phyloP scores from a whole-genome alignment of 2,113 vertebrate genomes.

The Oenanthe oenanthe region DNA sequence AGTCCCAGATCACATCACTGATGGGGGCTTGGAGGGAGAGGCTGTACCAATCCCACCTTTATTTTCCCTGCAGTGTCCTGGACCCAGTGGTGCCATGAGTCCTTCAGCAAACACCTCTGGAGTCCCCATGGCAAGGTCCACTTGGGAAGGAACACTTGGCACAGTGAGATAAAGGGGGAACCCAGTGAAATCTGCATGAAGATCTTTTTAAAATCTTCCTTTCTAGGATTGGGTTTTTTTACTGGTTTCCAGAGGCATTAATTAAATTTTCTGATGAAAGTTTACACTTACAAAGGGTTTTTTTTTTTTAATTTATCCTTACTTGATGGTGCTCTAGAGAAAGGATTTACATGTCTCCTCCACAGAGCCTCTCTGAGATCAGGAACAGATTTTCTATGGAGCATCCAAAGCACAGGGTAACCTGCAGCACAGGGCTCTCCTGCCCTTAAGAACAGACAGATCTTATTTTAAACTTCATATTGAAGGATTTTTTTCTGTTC shows the following conservation, averaged over 20 bases:
- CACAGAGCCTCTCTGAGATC: not conserved
- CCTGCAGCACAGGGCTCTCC: not conserved
- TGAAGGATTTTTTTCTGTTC: not conserved
- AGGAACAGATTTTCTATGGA: not conserved
- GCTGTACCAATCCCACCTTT: not conserved
- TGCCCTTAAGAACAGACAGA: not conserved
- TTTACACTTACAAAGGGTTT: not conserved
- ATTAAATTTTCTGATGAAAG: not conserved
- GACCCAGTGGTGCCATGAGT: not conserved
- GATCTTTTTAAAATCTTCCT: not conserved
- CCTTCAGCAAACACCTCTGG: not conserved
- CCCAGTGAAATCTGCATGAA: not conserved
- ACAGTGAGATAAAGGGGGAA: not conserved
- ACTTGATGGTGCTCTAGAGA: not conserved
- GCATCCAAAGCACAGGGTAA: not conserved
- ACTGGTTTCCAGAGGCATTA: not conserved
- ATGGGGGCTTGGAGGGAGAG: not conserved
- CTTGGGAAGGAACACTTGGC: not conserved
- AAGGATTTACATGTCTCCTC: not conserved
- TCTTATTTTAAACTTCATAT: slow-evolving; percentile 2
- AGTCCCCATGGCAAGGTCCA: not conserved
- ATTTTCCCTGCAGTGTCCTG: not conserved
- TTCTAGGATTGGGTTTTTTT: not conserved
- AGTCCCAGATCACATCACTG: not conserved
- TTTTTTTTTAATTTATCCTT: not conserved